These are phyloP conservation scores for Cyclophora punctaria DNA, from an alignment of 2,888 invertebrate species.

Conservation along the genomic window DNA sequence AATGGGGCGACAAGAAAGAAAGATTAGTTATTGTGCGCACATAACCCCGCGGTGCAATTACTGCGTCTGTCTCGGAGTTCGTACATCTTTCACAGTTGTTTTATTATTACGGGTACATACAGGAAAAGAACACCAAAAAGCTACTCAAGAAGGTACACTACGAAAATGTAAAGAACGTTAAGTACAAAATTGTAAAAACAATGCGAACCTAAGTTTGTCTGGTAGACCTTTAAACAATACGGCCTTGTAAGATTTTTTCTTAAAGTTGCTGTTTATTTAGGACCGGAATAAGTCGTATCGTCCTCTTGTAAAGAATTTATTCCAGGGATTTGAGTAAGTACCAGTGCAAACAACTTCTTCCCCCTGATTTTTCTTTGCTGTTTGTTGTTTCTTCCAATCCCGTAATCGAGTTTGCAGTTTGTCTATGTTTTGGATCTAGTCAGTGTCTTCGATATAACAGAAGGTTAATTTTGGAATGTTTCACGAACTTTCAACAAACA, in stretches of 20 bases:
- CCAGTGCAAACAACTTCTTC: constrained; percentile 44
- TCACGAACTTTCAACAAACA: too few species aligned
- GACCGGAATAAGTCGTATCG: constrained; percentile 32
- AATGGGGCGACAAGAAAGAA: constrained; percentile 38
- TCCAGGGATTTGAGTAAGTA: constrained; percentile 44
- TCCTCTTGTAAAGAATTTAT: constrained; percentile 35
- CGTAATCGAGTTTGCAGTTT: constrained; percentile 56
- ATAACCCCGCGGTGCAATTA: constrained; percentile 40
- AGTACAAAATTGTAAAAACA: constrained; percentile 7
- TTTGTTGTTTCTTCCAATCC: constrained; percentile 59
- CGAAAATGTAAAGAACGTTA: neutral
- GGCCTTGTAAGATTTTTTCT: neutral
- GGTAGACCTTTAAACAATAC: constrained; percentile 9
- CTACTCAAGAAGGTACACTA: neutral
- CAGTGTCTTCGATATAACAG: constrained; percentile 29
- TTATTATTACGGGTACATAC: too few species aligned
- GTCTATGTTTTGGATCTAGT: constrained; percentile 40
- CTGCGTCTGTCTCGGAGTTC: constrained; percentile 22
- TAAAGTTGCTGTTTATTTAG: constrained; percentile 22
- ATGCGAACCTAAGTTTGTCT: neutral
- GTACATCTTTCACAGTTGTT: neutral
- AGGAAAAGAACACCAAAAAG: too few species aligned
- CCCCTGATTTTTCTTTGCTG: constrained; percentile 55
- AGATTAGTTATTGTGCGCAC: constrained; percentile 49
- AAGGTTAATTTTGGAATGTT: neutral